Conservation (phyloP, 2,797 vertebrate species). For the Pangasius sanitwongsei region DNA sequence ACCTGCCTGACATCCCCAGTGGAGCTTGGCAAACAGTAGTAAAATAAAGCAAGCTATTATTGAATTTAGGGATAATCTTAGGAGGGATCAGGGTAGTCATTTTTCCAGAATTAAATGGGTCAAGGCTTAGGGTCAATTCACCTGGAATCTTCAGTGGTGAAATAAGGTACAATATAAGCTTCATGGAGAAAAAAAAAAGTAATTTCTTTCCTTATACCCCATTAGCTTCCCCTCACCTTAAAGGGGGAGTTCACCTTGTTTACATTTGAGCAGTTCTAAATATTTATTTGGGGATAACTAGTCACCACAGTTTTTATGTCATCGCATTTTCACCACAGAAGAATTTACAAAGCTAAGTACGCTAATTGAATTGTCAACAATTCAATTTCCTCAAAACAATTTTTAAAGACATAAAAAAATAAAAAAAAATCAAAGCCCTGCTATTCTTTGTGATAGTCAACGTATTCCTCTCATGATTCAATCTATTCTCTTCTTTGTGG, state of each 20-base stretch:
- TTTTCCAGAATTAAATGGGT: conserved; percentile 5
- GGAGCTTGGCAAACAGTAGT: not conserved
- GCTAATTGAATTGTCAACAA: not conserved
- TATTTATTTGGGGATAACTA: not conserved
- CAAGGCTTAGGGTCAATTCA: not conserved
- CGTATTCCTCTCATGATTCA: not conserved
- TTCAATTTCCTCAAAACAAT: not conserved
- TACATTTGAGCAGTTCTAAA: not conserved
- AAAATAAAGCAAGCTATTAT: conserved; percentile 3
- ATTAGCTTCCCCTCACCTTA: not conserved
- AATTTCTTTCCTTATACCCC: too few relatives aligned
- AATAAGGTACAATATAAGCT: not conserved
- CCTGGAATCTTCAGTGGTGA: not conserved
- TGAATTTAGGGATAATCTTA: not conserved
- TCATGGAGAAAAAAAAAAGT: not conserved
- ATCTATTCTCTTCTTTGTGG: not conserved
- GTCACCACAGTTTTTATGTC: not conserved
- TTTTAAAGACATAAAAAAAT: not conserved
- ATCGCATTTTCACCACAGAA: not conserved
- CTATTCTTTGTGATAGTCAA: not conserved
- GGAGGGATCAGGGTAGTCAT: not conserved
- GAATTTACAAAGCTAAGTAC: not conserved
- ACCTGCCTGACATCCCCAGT: not conserved
- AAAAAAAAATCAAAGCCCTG: not conserved
- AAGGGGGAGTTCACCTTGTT: not conserved